These are phyloP conservation scores for Fukomys damarensis DNA, from an alignment of 2,113 vertebrate species.

Conservation along the genomic window DNA sequence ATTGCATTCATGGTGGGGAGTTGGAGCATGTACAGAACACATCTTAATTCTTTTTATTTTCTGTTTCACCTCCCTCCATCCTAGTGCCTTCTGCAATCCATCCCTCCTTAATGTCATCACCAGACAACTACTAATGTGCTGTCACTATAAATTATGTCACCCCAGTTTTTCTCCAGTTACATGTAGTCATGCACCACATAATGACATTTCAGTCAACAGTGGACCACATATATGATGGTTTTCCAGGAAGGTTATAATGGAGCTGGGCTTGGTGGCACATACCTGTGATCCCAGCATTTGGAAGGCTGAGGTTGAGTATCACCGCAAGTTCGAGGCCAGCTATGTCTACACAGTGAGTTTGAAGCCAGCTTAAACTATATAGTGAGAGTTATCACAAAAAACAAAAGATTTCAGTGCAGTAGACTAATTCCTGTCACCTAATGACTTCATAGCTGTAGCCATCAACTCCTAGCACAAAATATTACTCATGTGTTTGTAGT, in stretches of 20 bases:
- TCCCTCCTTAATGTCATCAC: neutral
- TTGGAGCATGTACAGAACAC: neutral
- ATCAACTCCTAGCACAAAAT: neutral
- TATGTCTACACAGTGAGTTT: neutral
- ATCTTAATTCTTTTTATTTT: neutral
- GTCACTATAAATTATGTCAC: neutral
- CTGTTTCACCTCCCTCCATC: neutral
- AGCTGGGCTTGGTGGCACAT: neutral
- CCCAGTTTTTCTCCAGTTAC: neutral
- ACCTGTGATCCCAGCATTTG: neutral
- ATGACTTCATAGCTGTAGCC: neutral
- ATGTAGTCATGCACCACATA: neutral
- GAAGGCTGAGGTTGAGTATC: neutral
- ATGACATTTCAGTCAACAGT: neutral
- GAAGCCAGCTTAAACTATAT: neutral
- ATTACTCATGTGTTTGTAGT: neutral
- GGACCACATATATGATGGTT: neutral
- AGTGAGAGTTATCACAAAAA: neutral
- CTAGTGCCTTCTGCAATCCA: neutral
- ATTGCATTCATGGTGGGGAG: neutral
- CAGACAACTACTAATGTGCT: neutral
- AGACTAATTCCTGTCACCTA: neutral
- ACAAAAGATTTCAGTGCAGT: neutral
- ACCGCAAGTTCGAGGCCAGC: neutral
- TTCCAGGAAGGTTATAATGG: neutral